These are phyloP conservation scores for Hetaerina titia DNA, from an alignment of 2,888 invertebrate species.

Conservation along the genomic window DNA sequence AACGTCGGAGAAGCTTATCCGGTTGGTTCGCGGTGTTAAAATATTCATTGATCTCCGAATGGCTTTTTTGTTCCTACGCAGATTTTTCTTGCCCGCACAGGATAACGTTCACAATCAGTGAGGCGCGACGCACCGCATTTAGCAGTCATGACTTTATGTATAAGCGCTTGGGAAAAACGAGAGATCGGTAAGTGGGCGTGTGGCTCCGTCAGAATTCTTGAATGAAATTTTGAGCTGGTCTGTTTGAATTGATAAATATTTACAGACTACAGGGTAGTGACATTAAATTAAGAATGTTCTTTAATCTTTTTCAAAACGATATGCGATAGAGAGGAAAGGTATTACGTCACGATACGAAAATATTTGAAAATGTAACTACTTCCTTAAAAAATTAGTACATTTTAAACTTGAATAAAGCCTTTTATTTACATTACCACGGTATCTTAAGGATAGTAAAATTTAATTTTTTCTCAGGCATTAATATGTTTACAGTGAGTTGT, in stretches of 20 bases:
- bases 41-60: neutral
- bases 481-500: too few species aligned
- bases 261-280: neutral
- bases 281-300: neutral
- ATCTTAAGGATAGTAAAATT: too few species aligned
- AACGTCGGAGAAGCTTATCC: neutral
- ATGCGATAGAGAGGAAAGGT: too few species aligned
- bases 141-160: neutral
- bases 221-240: neutral
- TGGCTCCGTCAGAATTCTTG: neutral
- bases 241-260: neutral
- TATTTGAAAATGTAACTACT: too few species aligned
- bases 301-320: too few species aligned
- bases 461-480: too few species aligned
- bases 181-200: neutral
- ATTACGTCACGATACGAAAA: too few species aligned
- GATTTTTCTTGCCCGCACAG: neutral
- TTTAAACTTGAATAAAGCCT: too few species aligned
- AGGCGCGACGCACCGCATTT: neutral
- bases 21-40: neutral
- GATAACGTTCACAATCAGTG: conserved; percentile 11
- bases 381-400: too few species aligned
- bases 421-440: too few species aligned
- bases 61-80: neutral
- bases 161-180: neutral